Evolutionary conservation across 1,140 invertebrate species (phyloP).

Genomic region (Drosophila athabasca): DNA sequence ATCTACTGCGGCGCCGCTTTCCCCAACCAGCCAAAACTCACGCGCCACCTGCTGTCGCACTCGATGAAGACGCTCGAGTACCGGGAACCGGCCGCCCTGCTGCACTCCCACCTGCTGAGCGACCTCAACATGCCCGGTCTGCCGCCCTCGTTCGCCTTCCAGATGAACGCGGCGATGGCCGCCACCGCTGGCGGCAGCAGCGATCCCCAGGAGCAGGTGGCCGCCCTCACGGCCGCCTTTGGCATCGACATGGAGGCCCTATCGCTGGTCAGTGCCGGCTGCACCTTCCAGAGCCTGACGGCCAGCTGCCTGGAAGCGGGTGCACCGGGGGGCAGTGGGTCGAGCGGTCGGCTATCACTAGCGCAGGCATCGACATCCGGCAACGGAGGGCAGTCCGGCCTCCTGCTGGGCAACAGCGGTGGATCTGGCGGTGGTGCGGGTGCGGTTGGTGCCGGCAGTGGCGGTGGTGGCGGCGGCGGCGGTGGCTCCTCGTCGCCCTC

Average conservation of each 20-base stretch:
- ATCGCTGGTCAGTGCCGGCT: conserved; percentile 83
- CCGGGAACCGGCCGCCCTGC: conserved; percentile 87
- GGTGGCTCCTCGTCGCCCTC: conserved; percentile 70
- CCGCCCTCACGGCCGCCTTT: conserved; percentile 67
- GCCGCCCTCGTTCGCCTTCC: conserved; percentile 80
- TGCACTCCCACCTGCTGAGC: conserved; percentile 79
- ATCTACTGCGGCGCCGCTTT: conserved; percentile 94
- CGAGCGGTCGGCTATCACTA: conserved; percentile 1
- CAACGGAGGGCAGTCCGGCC: conserved; percentile 5
- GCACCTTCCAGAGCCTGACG: conserved; percentile 62
- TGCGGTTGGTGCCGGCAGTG: conserved; percentile 21
- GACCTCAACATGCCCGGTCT: conserved; percentile 84
- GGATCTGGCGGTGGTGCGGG: conserved; percentile 17
- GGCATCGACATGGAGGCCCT: conserved; percentile 80
- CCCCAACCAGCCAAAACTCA: conserved; percentile 94
- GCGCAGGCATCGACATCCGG: conserved; percentile 19
- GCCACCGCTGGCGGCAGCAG: conserved; percentile 82
- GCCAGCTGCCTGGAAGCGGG: conserved; percentile 52
- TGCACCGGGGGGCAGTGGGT: conserved; percentile 12
- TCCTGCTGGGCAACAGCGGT: conserved; percentile 12
- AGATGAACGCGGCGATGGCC: conserved; percentile 83
- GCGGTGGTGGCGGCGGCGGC: conserved; percentile 36
- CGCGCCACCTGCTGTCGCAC: conserved; percentile 93
- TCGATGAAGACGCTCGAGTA: conserved; percentile 93
- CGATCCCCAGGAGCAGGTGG: conserved; percentile 84